A percentile compares a stretch with the other conserved stretches of the same genome.
Evolutionary conservation across 1,140 invertebrate species (phyloP).

Genomic region (Drosophila neocordata): DNA sequence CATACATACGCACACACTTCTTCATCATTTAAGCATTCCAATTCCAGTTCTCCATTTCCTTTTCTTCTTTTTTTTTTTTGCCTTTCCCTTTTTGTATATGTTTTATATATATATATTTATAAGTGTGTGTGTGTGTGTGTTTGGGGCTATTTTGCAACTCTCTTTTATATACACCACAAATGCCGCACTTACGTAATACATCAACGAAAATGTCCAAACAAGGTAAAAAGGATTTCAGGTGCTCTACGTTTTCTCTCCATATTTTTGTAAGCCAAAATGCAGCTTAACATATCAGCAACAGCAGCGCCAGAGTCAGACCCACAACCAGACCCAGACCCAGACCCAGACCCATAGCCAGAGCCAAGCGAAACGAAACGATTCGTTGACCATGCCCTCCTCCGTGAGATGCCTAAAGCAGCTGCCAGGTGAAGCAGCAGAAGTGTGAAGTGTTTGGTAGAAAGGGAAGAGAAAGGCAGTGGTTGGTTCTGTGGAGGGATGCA

Average conservation of each 20-base stretch:
- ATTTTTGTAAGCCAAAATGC: slow-evolving; percentile 80
- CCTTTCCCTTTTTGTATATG: background rate
- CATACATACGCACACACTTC: slow-evolving; percentile 24
- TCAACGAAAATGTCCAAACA: slow-evolving; percentile 76
- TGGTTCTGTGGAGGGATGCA: background rate
- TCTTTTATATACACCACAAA: slow-evolving; percentile 65
- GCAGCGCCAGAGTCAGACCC: slow-evolving; percentile 7
- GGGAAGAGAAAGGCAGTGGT: background rate
- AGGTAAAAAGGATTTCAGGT: slow-evolving; percentile 73
- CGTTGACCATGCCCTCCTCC: slow-evolving; percentile 62
- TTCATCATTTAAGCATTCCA: slow-evolving; percentile 73
- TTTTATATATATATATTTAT: slow-evolving; percentile 19
- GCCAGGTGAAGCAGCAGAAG: slow-evolving; percentile 28
- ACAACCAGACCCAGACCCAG: background rate
- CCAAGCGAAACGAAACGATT: slow-evolving; percentile 47
- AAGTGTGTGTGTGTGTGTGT: slow-evolving; percentile 35
- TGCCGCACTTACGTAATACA: slow-evolving; percentile 79
- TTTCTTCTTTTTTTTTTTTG: background rate
- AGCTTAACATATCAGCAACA: slow-evolving; percentile 77
- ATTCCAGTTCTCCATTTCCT: slow-evolving; percentile 47
- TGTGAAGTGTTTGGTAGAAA: background rate
- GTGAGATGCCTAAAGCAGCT: slow-evolving; percentile 56
- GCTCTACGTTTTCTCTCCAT: slow-evolving; percentile 51
- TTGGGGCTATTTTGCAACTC: slow-evolving; percentile 55
- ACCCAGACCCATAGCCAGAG: slow-evolving; percentile 1